Conservation (phyloP, 2,113 vertebrate species). For the Triplophysa rosa region DNA sequence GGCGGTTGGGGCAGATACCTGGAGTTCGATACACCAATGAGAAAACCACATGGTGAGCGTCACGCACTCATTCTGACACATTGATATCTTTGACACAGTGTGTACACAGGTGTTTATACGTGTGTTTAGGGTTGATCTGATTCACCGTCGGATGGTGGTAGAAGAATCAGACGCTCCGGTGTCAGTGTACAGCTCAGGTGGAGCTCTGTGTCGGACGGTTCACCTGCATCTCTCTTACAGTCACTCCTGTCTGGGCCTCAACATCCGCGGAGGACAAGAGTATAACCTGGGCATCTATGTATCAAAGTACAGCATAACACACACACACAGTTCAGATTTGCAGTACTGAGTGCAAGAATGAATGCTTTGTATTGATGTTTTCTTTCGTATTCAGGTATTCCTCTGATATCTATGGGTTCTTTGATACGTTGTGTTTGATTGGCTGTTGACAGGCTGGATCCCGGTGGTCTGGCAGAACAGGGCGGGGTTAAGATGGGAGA, state of each 20-base stretch:
- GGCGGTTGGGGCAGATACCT: slow-evolving; percentile 91
- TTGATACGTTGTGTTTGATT: slow-evolving; percentile 40
- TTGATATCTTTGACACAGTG: neutral
- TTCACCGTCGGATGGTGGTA: slow-evolving; percentile 88
- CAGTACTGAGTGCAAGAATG: no score
- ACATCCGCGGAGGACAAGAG: slow-evolving; percentile 94
- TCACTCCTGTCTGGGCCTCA: slow-evolving; percentile 94
- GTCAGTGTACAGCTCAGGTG: slow-evolving; percentile 78
- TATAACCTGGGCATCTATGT: slow-evolving; percentile 96
- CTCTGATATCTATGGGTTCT: neutral
- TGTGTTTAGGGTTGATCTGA: slow-evolving; percentile 87
- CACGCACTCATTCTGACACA: neutral
- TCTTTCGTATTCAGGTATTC: neutral
- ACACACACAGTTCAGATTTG: neutral
- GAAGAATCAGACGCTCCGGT: slow-evolving; percentile 78
- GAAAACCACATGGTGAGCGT: slow-evolving; percentile 93
- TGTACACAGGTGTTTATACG: slow-evolving; percentile 27
- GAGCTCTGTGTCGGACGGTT: slow-evolving; percentile 80
- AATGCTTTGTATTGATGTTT: slow-evolving; percentile 22
- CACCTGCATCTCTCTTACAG: slow-evolving; percentile 92
- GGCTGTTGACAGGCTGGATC: slow-evolving; percentile 81
- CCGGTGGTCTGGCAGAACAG: slow-evolving; percentile 88
- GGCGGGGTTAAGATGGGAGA: slow-evolving; percentile 95
- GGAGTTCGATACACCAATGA: slow-evolving; percentile 95
- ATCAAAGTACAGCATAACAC: slow-evolving; percentile 76